Evolutionary conservation across 2,113 vertebrate genomes (phyloP), one percentile per base, ranked within the genome.

Genomic region (Hyaena hyaena): DNA sequence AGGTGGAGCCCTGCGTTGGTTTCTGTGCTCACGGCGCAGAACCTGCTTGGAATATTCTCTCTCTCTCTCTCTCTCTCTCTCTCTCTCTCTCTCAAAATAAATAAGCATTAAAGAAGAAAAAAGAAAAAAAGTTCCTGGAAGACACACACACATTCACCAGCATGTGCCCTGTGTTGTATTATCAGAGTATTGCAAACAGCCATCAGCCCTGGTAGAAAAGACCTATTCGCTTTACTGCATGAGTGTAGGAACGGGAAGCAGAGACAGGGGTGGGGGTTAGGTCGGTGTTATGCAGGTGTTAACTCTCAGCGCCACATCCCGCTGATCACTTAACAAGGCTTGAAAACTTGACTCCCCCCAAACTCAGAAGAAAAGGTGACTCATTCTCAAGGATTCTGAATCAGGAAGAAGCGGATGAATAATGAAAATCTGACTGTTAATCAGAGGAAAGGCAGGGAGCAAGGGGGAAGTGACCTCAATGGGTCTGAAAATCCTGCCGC

Each of bases 381-480:
- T 93, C 94, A 92, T 48, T 86, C 63, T 74, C 68, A 26, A 92
- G 48, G 53, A 76, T 35, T 89, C 81, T 69, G 24, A 90, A 83
- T 91, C 93, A 95, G 93, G 79, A 98, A 86, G 91, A 91, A 89
- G 39, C 48, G 11, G 61, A 93, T 94, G 92, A 87, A 90, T 97
- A 96, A 98, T 87, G 96, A 97, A 98, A 97, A 98, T 93, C 86
- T 83, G 53, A 95, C 26, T 82, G 74, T 98, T 97, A 98, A 97
- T 98, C 96, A 98, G 95, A 97, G 97, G 97, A 98, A 97, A 95
- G 93, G 85, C 0, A 88, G 63, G 1, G 55, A 31, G 50, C 0
- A 84, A 81, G 5, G 66, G 7, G 83, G 83, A 91, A 96, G 19
- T 65, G 23, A 71, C n/a, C 28, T 45, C 58, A 88, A 31, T 0